These are phyloP conservation scores for Apostichopus parvimensis DNA, from an alignment of 35 echinoderm and acorn worm species.

Conservation along the genomic window DNA sequence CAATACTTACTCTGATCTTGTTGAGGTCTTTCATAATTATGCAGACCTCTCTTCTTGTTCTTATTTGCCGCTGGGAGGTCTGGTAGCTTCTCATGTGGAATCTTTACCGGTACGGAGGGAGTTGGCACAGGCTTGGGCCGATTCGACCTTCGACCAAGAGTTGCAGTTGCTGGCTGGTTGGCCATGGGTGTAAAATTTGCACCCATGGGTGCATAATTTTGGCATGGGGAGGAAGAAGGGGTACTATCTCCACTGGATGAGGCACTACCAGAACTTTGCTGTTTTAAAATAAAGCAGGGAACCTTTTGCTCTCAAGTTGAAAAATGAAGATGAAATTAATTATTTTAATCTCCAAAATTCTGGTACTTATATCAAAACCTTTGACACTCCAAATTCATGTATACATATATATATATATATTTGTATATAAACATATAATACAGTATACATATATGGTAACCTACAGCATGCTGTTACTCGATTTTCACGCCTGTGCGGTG, in stretches of 20 bases:
- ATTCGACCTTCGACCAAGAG: slow-evolving; percentile 59
- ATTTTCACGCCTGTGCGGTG: too few species aligned
- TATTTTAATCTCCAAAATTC: too few species aligned
- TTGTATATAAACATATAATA: too few species aligned
- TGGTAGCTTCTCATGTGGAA: slow-evolving; percentile 56
- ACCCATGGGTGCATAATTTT: slow-evolving; percentile 33
- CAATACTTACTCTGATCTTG: slow-evolving; percentile 86
- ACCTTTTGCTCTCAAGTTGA: not conserved
- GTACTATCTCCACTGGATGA: slow-evolving; percentile 93
- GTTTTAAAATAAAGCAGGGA: not conserved
- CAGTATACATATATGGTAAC: too few species aligned
- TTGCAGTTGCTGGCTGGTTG: slow-evolving; percentile 51
- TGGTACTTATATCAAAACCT: not conserved
- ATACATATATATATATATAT: not conserved
- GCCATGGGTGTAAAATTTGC: slow-evolving; percentile 35
- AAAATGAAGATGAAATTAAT: too few species aligned
- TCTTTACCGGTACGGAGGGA: slow-evolving; percentile 45
- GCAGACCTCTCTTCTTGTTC: slow-evolving; percentile 34
- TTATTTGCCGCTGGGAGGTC: slow-evolving; percentile 14
- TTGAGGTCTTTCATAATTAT: slow-evolving; percentile 76
- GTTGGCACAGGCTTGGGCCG: slow-evolving; percentile 67
- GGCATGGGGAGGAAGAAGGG: slow-evolving; percentile 74
- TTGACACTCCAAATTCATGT: not conserved
- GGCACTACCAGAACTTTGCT: slow-evolving; percentile 68
- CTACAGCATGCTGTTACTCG: too few species aligned